Percentiles rank a stretch among this genome's conserved stretches.
Conservation (phyloP, 2,113 vertebrate genomes). For the Brachypodius melanocephalos region DNA sequence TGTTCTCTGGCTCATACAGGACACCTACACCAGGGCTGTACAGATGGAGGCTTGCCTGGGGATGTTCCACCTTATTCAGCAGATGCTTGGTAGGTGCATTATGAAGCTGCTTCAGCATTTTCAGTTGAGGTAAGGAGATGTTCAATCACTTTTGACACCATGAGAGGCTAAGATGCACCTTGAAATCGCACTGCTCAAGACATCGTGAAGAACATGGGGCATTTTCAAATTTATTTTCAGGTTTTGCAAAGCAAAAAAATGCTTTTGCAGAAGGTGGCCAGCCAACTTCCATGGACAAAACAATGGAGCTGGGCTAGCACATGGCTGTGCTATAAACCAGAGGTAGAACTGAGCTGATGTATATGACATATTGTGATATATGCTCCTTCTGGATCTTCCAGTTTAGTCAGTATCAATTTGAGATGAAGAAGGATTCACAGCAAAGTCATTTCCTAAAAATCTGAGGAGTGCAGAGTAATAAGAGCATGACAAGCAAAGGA, state of each 20-base stretch:
- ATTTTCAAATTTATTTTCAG: not conserved
- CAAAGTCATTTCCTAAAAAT: not conserved
- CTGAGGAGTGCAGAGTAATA: not conserved
- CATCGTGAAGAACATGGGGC: not conserved
- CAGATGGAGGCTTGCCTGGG: rapidly evolving
- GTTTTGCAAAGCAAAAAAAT: not conserved
- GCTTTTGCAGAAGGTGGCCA: not conserved
- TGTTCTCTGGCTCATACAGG: not conserved
- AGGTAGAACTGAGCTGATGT: not conserved
- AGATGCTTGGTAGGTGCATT: not conserved
- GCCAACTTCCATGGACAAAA: not conserved
- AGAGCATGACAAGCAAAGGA: not conserved
- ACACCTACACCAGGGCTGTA: not conserved
- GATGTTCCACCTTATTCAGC: not conserved
- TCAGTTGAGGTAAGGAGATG: not conserved
- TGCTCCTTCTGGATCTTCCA: not conserved
- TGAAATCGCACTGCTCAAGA: not conserved
- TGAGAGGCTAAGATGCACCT: not conserved
- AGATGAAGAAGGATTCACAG: not conserved
- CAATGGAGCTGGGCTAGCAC: not conserved
- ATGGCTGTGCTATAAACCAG: not conserved
- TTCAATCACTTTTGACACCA: not conserved
- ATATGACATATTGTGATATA: not conserved
- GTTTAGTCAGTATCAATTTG: not conserved
- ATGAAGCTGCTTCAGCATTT: not conserved